These are phyloP conservation scores for Oryzias dopingdopingensis DNA, from an alignment of 2,797 vertebrate genomes.

Conservation along the genomic window DNA sequence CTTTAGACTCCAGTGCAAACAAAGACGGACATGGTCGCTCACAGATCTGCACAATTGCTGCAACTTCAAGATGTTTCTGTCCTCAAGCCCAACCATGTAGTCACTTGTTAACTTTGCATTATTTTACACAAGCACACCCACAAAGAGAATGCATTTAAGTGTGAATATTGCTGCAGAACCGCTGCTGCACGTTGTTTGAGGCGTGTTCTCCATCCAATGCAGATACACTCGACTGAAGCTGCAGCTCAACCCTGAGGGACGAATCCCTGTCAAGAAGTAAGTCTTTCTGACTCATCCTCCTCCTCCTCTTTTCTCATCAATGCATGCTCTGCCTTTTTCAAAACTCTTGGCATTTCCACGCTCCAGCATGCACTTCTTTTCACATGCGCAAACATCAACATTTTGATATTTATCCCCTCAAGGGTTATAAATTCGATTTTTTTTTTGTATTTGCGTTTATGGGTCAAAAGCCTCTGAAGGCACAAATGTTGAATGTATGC, in stretches of 20 bases:
- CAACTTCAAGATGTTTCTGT: neutral
- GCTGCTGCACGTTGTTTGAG: conserved; percentile 28
- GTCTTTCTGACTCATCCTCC: conserved; percentile 63
- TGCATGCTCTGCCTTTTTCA: conserved; percentile 8
- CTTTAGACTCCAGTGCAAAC: conserved; percentile 39
- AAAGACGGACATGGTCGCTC: conserved; percentile 7
- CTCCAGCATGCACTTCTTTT: neutral
- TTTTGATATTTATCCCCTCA: too few relatives aligned
- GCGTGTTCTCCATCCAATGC: conserved; percentile 52
- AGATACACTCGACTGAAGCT: conserved; percentile 89
- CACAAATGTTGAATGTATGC: too few relatives aligned
- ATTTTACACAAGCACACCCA: neutral
- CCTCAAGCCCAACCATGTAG: neutral
- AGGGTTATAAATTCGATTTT: too few relatives aligned
- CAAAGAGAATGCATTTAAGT: neutral
- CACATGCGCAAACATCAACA: conserved; percentile 7
- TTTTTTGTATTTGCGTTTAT: too few relatives aligned
- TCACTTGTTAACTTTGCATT: neutral
- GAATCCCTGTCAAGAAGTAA: conserved; percentile 98
- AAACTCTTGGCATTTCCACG: conserved; percentile 1
- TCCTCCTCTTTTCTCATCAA: conserved; percentile 41
- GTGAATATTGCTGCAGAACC: conserved; percentile 3
- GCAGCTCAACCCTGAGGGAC: conserved; percentile 91
- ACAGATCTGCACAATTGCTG: conserved; percentile 1
- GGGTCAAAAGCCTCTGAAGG: too few relatives aligned